Evolutionary conservation across 2,888 invertebrate species (phyloP).

Genomic region (Argyresthia albistria): DNA sequence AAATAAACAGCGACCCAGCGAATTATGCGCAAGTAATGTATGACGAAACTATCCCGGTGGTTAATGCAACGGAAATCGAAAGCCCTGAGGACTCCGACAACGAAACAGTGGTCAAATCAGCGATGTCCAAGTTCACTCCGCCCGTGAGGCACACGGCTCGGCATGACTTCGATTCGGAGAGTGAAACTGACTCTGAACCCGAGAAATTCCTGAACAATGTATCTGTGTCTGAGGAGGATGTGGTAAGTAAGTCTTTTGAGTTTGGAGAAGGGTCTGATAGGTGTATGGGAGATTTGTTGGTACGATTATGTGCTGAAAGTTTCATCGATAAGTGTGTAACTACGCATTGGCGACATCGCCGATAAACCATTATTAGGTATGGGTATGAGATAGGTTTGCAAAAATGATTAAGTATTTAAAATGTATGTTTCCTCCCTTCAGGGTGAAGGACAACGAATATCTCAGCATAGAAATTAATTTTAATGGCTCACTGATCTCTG

Average conservation of each 20-base stretch:
- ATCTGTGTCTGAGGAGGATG: conserved; percentile 14
- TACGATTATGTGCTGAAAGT: neutral
- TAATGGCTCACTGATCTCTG: too few species aligned
- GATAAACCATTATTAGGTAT: too few species aligned
- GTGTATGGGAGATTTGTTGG: neutral
- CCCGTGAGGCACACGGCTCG: conserved; percentile 52
- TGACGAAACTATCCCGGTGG: conserved; percentile 73
- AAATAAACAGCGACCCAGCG: conserved; percentile 11
- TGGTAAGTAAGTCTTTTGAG: conserved; percentile 34
- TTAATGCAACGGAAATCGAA: conserved; percentile 70
- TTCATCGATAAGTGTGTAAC: neutral
- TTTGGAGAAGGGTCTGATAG: neutral
- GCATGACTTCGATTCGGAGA: conserved; percentile 60
- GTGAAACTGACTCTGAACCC: conserved; percentile 46
- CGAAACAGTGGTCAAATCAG: conserved; percentile 35
- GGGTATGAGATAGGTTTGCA: too few species aligned
- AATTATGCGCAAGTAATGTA: conserved; percentile 53
- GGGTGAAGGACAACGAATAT: too few species aligned
- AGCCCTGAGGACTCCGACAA: conserved; percentile 56
- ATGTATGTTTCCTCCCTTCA: too few species aligned
- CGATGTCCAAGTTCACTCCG: conserved; percentile 61
- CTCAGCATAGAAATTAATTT: too few species aligned
- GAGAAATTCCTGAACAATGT: conserved; percentile 40
- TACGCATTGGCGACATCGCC: neutral
- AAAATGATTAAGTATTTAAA: too few species aligned